Conservation (phyloP, 2,888 invertebrate genomes). For the Harpalus rufipes region DNA sequence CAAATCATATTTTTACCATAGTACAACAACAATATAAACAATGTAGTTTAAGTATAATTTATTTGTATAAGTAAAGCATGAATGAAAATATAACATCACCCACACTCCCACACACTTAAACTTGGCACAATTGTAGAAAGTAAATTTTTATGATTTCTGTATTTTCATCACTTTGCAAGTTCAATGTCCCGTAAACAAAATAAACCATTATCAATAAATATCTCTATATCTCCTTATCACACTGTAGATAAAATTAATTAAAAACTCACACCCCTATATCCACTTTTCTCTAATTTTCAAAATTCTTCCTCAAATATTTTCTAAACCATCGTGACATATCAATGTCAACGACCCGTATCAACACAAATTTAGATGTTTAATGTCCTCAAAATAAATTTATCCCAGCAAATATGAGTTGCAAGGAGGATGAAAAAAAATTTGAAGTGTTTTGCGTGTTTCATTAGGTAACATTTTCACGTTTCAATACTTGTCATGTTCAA, state of each 20-base stretch:
- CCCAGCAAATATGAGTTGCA: slow-evolving; percentile 9
- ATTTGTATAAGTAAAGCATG: neutral
- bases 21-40: neutral
- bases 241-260: too few species aligned
- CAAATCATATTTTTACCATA: neutral
- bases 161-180: slow-evolving; percentile 11
- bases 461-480: slow-evolving; percentile 10
- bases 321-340: slow-evolving; percentile 3
- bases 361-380: slow-evolving; percentile 10
- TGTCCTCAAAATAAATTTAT: slow-evolving; percentile 18
- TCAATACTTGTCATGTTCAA: slow-evolving; percentile 24
- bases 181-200: slow-evolving; percentile 13
- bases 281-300: too few species aligned
- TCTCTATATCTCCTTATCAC: too few species aligned
- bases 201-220: neutral
- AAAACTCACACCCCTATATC: too few species aligned
- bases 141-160: slow-evolving; percentile 14
- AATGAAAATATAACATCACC: slow-evolving; percentile 24
- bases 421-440: neutral
- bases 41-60: neutral
- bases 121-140: slow-evolving; percentile 27
- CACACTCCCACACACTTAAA: slow-evolving; percentile 24
- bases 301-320: neutral
- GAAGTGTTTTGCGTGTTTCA: neutral
- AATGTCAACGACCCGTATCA: slow-evolving; percentile 36